Conservation (phyloP, 2,797 vertebrate genomes). For the Semotilus atromaculatus region DNA sequence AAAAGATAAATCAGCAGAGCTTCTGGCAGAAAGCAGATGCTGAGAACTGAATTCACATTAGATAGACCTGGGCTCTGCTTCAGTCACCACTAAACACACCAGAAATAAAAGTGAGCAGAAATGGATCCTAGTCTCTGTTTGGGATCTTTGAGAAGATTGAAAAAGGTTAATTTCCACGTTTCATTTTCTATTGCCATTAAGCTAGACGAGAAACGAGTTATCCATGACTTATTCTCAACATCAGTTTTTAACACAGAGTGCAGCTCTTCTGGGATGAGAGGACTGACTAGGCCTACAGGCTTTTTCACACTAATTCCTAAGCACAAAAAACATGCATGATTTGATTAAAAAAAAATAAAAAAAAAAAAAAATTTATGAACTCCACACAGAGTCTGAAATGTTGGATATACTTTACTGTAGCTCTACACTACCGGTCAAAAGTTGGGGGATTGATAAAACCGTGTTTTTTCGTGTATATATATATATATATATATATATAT, state of each 20-base stretch:
- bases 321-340: neutral
- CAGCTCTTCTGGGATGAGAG: slow-evolving; percentile 3
- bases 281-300: slow-evolving; percentile 30
- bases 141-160: slow-evolving; percentile 36
- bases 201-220: slow-evolving; percentile 19
- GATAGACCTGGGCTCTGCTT: neutral
- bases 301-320: slow-evolving; percentile 5
- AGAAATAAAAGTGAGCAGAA: slow-evolving; percentile 18
- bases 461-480: too few relatives aligned
- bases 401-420: neutral
- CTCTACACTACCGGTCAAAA: neutral
- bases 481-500: too few relatives aligned
- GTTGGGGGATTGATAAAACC: neutral
- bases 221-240: slow-evolving; percentile 21
- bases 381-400: neutral
- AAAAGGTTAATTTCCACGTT: slow-evolving; percentile 33
- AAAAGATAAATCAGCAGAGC: slow-evolving; percentile 36
- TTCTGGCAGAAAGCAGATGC: slow-evolving; percentile 22
- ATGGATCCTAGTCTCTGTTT: slow-evolving; percentile 34
- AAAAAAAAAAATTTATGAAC: neutral
- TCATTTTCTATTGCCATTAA: slow-evolving; percentile 40
- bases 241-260: neutral
- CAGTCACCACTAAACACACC: slow-evolving; percentile 20
- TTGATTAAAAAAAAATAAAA: neutral
- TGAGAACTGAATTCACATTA: slow-evolving; percentile 24